A percentile compares a stretch with the other conserved stretches of the same genome.
phyloP scores from a whole-genome alignment of 2,888 invertebrate species.

The Scaptomyza reducta region DNA sequence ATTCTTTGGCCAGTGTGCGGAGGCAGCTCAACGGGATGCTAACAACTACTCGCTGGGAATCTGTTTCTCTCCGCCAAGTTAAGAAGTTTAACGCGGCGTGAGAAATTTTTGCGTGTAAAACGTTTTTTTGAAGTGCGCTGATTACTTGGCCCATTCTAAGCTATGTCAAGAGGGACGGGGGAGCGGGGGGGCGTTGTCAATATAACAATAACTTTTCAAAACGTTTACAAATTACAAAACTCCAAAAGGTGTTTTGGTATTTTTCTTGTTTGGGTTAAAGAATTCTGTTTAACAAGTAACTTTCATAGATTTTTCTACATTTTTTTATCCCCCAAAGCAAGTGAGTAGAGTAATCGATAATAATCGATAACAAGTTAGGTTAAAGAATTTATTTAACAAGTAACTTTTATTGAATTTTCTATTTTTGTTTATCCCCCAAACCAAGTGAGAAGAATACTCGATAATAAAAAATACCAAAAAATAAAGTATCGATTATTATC shows the following conservation, averaged over 20 bases:
- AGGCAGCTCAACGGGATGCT: slow-evolving; percentile 47
- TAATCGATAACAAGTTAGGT: too few species aligned
- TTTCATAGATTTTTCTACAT: neutral
- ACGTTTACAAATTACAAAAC: neutral
- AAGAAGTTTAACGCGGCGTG: slow-evolving; percentile 23
- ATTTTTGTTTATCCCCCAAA: too few species aligned
- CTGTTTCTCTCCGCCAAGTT: slow-evolving; percentile 4
- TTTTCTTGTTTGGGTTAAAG: neutral
- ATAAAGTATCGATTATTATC: too few species aligned
- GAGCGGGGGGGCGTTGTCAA: slow-evolving; percentile 17
- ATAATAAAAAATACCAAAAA: too few species aligned
- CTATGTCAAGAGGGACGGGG: neutral
- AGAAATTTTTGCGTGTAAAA: slow-evolving; percentile 40
- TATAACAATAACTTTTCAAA: slow-evolving; percentile 12
- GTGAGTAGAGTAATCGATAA: too few species aligned
- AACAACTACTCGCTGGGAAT: slow-evolving; percentile 44
- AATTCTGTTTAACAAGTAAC: neutral
- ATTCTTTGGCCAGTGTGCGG: slow-evolving; percentile 32
- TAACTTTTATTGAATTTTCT: neutral
- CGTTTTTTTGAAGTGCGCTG: slow-evolving; percentile 53
- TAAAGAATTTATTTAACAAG: neutral
- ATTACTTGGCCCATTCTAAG: slow-evolving; percentile 44
- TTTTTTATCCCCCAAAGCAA: too few species aligned
- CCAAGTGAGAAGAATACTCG: too few species aligned
- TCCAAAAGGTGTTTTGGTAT: neutral